Evolutionary conservation across 35 echinoderm and acorn worm species (phyloP), one percentile per base, ranked within the genome.

Genomic region (Diadema setosum): DNA sequence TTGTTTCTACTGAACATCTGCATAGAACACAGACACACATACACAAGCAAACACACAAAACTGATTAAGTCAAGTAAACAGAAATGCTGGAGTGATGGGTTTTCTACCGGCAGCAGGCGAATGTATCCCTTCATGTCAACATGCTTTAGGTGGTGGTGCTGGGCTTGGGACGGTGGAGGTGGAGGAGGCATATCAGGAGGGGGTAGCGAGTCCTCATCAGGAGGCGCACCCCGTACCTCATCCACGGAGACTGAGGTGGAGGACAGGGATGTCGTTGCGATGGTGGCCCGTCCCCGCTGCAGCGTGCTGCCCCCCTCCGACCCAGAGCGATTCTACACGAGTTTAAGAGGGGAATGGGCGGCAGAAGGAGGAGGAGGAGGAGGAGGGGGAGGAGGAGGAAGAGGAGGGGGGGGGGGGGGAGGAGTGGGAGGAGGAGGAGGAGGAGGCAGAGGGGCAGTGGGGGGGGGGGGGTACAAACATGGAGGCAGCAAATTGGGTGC

Each of bases 101-200:
- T 61, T 31, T 67, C 27, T 78, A 78, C 73, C 73, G 73, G 73
- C 40, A 78, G 73, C 29, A 78, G 29, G 40, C 73, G 73, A 9
- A 78, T 42, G 73, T 78, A 78, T 41, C 73, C 73, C 33, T 14
- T 78, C 27, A n/a, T 21, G 44, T 78, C 73, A 35, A 78, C 73
- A 78, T 78, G 73, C 73, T 21, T 24, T 26, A 78, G 35, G 44
- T 78, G 73, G 24, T 78, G 33, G 21, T 44, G 29, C n/a, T 12
- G 4, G n/a, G n/a, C n/a, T n/a, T n/a, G n/a, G 37, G 30, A 33
- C 2, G 73, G 73, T 9, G 20, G 73, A 17, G 73, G 73, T 44
- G 73, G 73, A 25, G 73, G 40, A 21, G 73, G 73, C 73, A 78
- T 78, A 42, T 78, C 73, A 44, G 40, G 73, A 44, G 73, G 73